phyloP scores from a whole-genome alignment of 2,113 vertebrate species.

The Jacana jacana region DNA sequence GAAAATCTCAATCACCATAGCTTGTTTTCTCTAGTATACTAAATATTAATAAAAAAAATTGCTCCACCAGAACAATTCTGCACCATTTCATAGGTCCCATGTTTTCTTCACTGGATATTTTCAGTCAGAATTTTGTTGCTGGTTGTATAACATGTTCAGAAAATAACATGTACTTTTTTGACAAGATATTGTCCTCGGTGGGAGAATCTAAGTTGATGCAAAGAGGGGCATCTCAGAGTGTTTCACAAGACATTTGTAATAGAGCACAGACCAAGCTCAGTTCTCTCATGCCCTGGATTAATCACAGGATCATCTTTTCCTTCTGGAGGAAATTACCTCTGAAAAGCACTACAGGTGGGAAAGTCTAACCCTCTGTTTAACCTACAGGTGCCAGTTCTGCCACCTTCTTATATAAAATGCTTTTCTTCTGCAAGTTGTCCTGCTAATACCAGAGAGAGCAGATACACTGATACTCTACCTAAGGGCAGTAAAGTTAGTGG shows the following conservation, averaged over 20 bases:
- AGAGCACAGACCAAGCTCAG: not conserved
- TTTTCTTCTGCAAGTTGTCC: not conserved
- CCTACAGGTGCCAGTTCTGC: not conserved
- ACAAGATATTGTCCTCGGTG: not conserved
- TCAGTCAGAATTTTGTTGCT: not conserved
- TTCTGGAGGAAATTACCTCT: not conserved
- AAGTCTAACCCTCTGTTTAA: not conserved
- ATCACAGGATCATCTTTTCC: not conserved
- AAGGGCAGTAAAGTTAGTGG: not conserved
- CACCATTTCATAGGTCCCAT: no score
- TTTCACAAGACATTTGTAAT: not conserved
- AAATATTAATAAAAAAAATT: not conserved
- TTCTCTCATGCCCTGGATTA: not conserved
- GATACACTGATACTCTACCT: fast-evolving
- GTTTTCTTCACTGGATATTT: not conserved
- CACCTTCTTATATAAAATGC: not conserved
- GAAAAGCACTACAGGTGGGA: not conserved
- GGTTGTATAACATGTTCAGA: not conserved
- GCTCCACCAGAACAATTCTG: not conserved
- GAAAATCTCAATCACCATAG: not conserved
- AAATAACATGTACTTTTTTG: not conserved
- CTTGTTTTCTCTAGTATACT: not conserved
- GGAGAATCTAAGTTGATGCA: not conserved
- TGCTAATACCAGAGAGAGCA: not conserved
- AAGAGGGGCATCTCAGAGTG: not conserved